These are phyloP conservation scores for Cheilosia grossa DNA, from an alignment of 2,888 invertebrate species.

Conservation along the genomic window DNA sequence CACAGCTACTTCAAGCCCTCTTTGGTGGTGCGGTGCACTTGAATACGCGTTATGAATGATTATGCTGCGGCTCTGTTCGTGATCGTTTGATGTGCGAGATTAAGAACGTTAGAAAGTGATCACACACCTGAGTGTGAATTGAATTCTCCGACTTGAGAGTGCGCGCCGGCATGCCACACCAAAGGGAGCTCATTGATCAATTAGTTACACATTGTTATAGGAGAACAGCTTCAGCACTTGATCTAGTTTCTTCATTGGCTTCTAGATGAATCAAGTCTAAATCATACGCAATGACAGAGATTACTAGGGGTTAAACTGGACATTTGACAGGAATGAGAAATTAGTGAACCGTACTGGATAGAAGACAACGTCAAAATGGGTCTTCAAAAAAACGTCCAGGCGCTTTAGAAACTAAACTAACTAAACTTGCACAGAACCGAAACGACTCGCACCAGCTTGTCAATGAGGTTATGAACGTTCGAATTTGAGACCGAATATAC, in stretches of 20 bases:
- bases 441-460: too few relatives aligned
- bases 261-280: too few relatives aligned
- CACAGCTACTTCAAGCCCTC: background rate
- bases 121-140: background rate
- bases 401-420: too few relatives aligned
- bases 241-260: constrained; percentile 1
- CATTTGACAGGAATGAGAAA: too few relatives aligned
- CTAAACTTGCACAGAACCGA: too few relatives aligned
- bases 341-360: too few relatives aligned
- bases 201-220: constrained; percentile 19
- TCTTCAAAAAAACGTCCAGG: too few relatives aligned
- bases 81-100: constrained; percentile 23
- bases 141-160: constrained; percentile 17
- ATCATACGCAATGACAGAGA: too few relatives aligned
- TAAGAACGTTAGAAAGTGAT: constrained; percentile 28
- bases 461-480: too few relatives aligned
- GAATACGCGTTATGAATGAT: constrained; percentile 26
- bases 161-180: background rate
- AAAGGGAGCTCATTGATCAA: constrained; percentile 9
- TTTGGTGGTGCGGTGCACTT: constrained; percentile 12
- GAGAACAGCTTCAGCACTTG: constrained; percentile 6
- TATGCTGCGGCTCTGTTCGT: constrained; percentile 4
- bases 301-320: too few relatives aligned
- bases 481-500: background rate
- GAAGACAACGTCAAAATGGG: too few relatives aligned